Conservation (phyloP, 2,888 invertebrate genomes). For the Athalia rosae region DNA sequence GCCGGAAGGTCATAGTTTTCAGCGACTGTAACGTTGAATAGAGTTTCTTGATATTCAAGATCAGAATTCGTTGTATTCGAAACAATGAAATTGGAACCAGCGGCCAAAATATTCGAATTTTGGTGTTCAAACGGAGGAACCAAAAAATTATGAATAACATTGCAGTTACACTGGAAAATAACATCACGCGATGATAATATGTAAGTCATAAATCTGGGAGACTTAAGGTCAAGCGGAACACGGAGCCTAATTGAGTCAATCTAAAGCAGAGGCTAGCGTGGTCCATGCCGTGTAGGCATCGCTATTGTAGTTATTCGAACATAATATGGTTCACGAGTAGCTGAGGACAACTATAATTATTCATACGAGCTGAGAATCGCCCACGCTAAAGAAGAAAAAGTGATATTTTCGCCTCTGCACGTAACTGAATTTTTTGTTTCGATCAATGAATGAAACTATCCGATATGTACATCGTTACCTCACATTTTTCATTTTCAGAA, state of each 20-base stretch:
- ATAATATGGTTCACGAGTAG: conserved; percentile 26
- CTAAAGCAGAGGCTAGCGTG: conserved; percentile 22
- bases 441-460: too few species aligned
- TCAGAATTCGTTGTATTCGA: too few species aligned
- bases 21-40: too few species aligned
- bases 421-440: too few species aligned
- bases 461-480: too few species aligned
- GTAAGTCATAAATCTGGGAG: conserved; percentile 33
- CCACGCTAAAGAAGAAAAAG: neutral
- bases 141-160: neutral
- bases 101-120: neutral
- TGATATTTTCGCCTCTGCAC: too few species aligned
- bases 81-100: too few species aligned
- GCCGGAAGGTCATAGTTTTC: too few species aligned
- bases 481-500: too few species aligned
- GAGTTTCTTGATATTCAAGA: too few species aligned
- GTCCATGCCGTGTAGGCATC: conserved; percentile 31
- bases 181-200: neutral
- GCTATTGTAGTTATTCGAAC: conserved; percentile 31
- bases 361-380: neutral
- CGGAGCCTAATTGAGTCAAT: conserved; percentile 42
- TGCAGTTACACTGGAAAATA: conserved; percentile 12
- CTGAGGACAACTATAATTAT: conserved; percentile 4
- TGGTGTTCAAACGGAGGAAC: neutral
- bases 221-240: conserved; percentile 41